Base-by-base conservation (phyloP, 2,888 invertebrate genomes). In the Panopea generosa region DNA sequence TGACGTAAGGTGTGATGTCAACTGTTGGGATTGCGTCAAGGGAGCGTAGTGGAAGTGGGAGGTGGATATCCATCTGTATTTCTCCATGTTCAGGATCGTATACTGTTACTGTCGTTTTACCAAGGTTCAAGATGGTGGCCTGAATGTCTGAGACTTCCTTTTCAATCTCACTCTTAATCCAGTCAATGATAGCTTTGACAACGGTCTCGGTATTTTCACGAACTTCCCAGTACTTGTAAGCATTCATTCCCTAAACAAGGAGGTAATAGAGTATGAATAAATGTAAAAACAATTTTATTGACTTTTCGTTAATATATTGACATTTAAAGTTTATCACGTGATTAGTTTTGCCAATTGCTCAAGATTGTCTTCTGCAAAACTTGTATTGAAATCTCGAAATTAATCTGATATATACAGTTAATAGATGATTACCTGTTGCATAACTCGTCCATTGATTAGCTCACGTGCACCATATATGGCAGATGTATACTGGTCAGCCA, bases 201-300 rank as follows among this genome's bases (percentile, higher is more conserved):
- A 81, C 45, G 22, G 68, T 63, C 47, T 82, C 70, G 1, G 77
- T 50, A 56, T 84, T 82, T 61, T 86, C 83, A n/a, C 84, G 81
- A 29, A 87, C 57, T 49, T 87, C 84, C 84, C 85, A 84, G 69
- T 78, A 85, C 66, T 86, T 84, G 71, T 82, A 86, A 3, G 84
- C 84, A 73, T 84, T 82, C 7, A 74, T 52, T 26, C 76, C 82
- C 87, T 87, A 67, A 11, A 75, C 73, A 20, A 50, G 9, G 16
- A n/a, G n/a, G n/a, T n/a, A n/a, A n/a, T n/a, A n/a, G n/a, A n/a
- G n/a, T n/a, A n/a, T n/a, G n/a, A n/a, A n/a, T n/a, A n/a, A n/a
- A n/a, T n/a, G n/a, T n/a, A n/a, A n/a, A n/a, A n/a, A n/a, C n/a
- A n/a, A n/a, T n/a, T n/a, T n/a, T n/a, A n/a, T n/a, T n/a, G n/a